Evolutionary conservation across 2,888 invertebrate genomes (phyloP), one percentile per base, ranked within the genome.

Genomic region (Gari tellinella): DNA sequence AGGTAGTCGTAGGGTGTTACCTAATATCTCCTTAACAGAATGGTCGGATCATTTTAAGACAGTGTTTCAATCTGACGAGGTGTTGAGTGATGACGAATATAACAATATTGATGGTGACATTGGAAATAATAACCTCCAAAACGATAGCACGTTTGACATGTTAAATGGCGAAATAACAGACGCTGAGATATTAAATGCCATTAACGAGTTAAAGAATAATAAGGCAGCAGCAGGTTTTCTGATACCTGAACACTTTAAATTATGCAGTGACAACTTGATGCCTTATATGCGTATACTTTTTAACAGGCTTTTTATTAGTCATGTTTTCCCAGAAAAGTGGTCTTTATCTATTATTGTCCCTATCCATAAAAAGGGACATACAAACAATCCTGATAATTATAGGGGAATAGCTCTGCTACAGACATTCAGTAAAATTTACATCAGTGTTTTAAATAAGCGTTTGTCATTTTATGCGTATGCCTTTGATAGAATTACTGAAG

Each of bases 341-440:
- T 7, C 55, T 2, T 14, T 19, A 12, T 38, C 40, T 3, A 40
- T 55, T 19, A 55, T 40, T 17, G 19, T 55, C 14, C 55, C 55
- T 21, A 17, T 55, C 2, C 55, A 40, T 38, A 55, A 40, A 23
- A n/a, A 37, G 8, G 55, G 41, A 12, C 38, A 10, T 19, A 19
- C 21, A 38, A 40, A 55, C n/a, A 40, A 55, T 14, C 38, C 19
- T 14, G 37, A 55, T 40, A 55, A 55, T 21, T 55, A 55, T 21
- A 55, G 55, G 19, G 55, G 55, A 14, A 55, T 55, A 15, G 12
- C 40, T 14, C n/a, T 55, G 1, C 4, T 55, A 17, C 40, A 55
- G 12, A 23, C 21, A 14, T 37, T 41, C 10, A 55, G 55, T 40
- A 55, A 40, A 21, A 38, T 55, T 21, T 40, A 55, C 21, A 41